Base-by-base conservation (phyloP, 2,113 vertebrate genomes). In the Tychaedon coryphoeus region DNA sequence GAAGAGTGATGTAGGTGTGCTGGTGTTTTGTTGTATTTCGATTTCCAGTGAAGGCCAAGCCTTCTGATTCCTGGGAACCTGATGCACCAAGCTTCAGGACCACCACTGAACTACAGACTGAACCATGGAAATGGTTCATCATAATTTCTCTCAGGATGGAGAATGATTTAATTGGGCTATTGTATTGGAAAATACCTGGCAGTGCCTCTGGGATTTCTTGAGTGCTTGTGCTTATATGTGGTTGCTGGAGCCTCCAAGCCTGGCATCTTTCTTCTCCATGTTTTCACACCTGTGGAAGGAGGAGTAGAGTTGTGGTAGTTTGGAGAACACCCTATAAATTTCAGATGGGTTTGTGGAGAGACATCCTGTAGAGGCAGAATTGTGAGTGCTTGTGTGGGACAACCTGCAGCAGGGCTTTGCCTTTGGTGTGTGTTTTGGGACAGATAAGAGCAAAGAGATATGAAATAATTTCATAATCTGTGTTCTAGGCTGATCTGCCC, bases 371-470 rank as follows among this genome's bases (percentile, higher is more conserved):
- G 69, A 57, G 73, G 53, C 77, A 87, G 53, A 87, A 43, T 5
- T 31, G 26, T 0, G 0, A 72, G 50, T 26, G 38, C 33, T 92
- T 9, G 1, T 23, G 5, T 48, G n/a, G 34, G 62, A 40, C 33
- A 22, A 7, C 14, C 36, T 6, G 5, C 70, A 69, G 26, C 23
- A 72, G n/a, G 28, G 9, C 66, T 57, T 47, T 67, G 42, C 54
- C 38, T 88, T 74, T 31, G 3, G 5, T 23, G 6, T 15, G 18
- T 56, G 43, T 48, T 89, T 83, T 51, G 60, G 69, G 74, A 34
- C 24, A 80, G 77, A 3, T 43, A 72, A 69, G 45, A 84, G 12
- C 42, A 61, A 34, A 82, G 29, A 88, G 22, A 29, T 8, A 18
- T 6, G 6, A 29, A 66, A 56, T 66, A 8, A 73, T 70, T 80